Percentiles rank a stretch among this genome's conserved stretches.
phyloP scores from a whole-genome alignment of 2,113 vertebrate species.

The Melanocharis versteri region DNA sequence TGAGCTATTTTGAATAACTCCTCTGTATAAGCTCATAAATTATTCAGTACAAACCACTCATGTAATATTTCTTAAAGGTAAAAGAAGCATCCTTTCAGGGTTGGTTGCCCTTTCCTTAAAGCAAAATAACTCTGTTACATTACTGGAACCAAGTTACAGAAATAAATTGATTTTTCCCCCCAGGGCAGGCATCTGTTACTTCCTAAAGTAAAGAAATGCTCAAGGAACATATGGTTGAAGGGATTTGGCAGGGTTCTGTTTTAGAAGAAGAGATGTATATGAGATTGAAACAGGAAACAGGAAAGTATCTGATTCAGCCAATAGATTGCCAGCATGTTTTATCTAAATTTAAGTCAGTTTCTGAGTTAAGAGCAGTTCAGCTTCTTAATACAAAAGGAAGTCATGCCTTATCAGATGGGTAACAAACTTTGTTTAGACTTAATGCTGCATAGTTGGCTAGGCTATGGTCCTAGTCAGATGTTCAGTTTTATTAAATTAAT shows the following conservation, averaged over 20 bases:
- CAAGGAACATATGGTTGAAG: constrained; percentile 33
- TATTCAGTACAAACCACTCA: constrained; percentile 49
- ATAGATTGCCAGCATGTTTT: background rate
- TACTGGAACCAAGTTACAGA: constrained; percentile 41
- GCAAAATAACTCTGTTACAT: constrained; percentile 16
- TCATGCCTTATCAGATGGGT: background rate
- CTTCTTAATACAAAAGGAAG: background rate
- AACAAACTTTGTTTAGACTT: background rate
- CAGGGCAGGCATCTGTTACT: constrained; percentile 32
- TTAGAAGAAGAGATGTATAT: background rate
- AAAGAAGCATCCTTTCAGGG: constrained; percentile 31
- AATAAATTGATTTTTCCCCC: constrained; percentile 30
- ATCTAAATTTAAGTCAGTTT: constrained; percentile 2
- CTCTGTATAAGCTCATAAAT: constrained; percentile 46
- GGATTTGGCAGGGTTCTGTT: background rate
- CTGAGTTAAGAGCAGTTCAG: background rate
- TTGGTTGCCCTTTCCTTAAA: constrained; percentile 36
- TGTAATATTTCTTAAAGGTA: constrained; percentile 53
- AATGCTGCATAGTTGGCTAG: background rate
- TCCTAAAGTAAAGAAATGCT: constrained; percentile 48
- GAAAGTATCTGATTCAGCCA: background rate
- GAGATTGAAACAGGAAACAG: background rate
- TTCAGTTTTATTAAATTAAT: background rate
- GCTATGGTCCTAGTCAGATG: background rate
- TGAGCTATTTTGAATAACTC: constrained; percentile 12